phyloP scores from a whole-genome alignment of 2,113 vertebrate species.

The Acrocephalus kingi region DNA sequence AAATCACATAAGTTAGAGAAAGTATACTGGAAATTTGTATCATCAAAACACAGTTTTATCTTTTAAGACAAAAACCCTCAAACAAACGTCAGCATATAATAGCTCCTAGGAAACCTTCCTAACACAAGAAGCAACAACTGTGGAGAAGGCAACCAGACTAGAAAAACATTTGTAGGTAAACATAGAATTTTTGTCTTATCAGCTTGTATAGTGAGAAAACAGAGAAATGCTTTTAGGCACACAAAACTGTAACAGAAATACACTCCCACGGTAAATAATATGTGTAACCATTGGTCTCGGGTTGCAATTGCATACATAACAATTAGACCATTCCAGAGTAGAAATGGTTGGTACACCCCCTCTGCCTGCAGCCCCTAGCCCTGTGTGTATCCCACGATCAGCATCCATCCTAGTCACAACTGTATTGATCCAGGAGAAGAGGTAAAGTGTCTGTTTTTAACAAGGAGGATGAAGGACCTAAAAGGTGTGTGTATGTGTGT shows the following conservation, averaged over 20 bases:
- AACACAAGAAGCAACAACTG: background rate
- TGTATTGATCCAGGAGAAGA: background rate
- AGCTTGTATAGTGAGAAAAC: background rate
- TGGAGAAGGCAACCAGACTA: background rate
- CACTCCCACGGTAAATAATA: background rate
- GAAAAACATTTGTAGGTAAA: background rate
- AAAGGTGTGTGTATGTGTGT: background rate
- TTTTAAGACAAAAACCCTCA: background rate
- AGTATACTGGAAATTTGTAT: background rate
- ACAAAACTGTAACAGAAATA: background rate
- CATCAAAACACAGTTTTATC: background rate
- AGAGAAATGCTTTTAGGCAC: background rate
- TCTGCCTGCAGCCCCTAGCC: background rate
- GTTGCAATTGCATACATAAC: background rate
- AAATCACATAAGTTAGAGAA: background rate
- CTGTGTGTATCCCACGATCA: fast-evolving
- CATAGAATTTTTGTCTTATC: background rate
- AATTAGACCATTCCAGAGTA: background rate
- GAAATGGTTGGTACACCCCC: no score
- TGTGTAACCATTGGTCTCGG: background rate
- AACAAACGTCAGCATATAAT: background rate
- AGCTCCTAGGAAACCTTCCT: background rate
- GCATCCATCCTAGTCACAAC: fast-evolving
- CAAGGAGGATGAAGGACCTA: background rate
- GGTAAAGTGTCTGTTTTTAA: background rate